Evolutionary conservation across 2,113 vertebrate species (phyloP).

Genomic region (Aspidoscelis tigris): DNA sequence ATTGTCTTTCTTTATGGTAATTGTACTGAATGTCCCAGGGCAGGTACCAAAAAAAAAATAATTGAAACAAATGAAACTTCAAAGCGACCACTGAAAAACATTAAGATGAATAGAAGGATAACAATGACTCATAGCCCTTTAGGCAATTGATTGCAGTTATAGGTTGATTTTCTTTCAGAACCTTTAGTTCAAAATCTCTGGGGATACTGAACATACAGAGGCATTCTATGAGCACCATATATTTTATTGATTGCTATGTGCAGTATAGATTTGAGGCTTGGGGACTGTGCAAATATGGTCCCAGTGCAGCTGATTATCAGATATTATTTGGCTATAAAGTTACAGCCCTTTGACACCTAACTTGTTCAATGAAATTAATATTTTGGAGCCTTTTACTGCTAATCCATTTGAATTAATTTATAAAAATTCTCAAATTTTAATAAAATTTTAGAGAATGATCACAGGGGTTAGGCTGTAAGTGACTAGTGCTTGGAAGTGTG

Average conservation of each 20-base stretch:
- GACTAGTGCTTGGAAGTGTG: too few relatives aligned
- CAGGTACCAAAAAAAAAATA: too few relatives aligned
- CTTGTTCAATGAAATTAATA: neutral
- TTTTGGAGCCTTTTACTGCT: neutral
- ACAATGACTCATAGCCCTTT: too few relatives aligned
- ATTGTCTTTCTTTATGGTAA: too few relatives aligned
- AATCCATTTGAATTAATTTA: neutral
- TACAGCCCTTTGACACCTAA: neutral
- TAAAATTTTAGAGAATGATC: too few relatives aligned
- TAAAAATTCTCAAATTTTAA: too few relatives aligned
- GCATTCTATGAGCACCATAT: neutral
- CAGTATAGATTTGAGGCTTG: neutral
- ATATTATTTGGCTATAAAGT: neutral
- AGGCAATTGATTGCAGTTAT: too few relatives aligned
- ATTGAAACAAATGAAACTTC: too few relatives aligned
- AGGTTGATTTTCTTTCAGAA: neutral
- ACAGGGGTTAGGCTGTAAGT: too few relatives aligned
- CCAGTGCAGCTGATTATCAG: rapidly evolving
- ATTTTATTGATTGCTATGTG: neutral
- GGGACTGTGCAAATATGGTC: neutral
- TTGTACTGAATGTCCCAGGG: too few relatives aligned
- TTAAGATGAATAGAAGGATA: too few relatives aligned
- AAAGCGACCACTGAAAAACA: too few relatives aligned
- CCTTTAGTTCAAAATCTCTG: neutral
- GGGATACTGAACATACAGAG: neutral